Conservation (phyloP, 2,888 invertebrate genomes). For the Agelastica alni region DNA sequence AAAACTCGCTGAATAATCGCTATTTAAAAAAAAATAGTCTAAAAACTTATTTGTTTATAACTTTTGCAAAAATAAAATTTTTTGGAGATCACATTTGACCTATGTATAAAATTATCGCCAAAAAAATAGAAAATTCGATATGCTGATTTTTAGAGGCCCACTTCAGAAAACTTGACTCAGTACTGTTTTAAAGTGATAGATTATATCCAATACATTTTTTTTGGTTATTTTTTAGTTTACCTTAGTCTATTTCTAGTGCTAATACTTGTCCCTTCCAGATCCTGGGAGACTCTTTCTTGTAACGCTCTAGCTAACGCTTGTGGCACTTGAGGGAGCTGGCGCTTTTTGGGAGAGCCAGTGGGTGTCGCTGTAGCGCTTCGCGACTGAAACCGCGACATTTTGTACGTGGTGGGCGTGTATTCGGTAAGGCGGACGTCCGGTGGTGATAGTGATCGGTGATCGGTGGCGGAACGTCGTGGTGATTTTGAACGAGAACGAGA, state of each 20-base stretch:
- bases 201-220: too few species aligned
- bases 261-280: slow-evolving; percentile 63
- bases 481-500: slow-evolving; percentile 77
- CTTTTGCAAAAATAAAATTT: too few species aligned
- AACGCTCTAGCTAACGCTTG: slow-evolving; percentile 66
- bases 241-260: slow-evolving; percentile 34
- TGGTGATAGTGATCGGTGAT: slow-evolving; percentile 80
- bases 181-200: too few species aligned
- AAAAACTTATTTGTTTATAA: too few species aligned
- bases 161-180: too few species aligned
- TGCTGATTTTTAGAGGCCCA: too few species aligned
- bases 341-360: slow-evolving; percentile 90
- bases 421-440: slow-evolving; percentile 71
- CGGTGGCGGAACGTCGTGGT: slow-evolving; percentile 66
- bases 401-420: slow-evolving; percentile 60
- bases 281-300: slow-evolving; percentile 76
- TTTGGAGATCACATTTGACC: too few species aligned
- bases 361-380: slow-evolving; percentile 91
- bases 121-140: too few species aligned
- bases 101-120: too few species aligned
- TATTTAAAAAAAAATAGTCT: too few species aligned
- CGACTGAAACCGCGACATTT: slow-evolving; percentile 72
- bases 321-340: slow-evolving; percentile 95
- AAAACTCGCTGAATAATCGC: too few species aligned
- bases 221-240: too few species aligned